phyloP scores from a whole-genome alignment of 2,888 invertebrate genomes.

The Heteropelma amictum region DNA sequence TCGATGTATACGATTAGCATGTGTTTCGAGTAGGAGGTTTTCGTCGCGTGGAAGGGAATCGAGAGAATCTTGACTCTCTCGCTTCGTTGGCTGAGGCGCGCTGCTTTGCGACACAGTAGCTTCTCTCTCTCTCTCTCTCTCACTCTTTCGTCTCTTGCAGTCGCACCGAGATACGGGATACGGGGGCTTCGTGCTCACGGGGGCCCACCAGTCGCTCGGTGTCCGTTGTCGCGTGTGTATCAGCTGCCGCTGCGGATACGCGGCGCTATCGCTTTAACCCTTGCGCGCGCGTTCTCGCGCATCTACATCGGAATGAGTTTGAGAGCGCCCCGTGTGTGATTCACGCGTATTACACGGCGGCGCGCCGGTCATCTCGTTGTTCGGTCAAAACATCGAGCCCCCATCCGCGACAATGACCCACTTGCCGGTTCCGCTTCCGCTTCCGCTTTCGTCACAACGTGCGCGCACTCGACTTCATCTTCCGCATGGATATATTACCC shows the following conservation, averaged over 20 bases:
- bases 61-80: conserved; percentile 18
- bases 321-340: neutral
- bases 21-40: conserved; percentile 22
- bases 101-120: neutral
- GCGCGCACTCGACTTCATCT: conserved; percentile 35
- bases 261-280: too few species aligned
- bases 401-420: conserved; percentile 70
- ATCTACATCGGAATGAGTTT: neutral
- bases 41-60: conserved; percentile 32
- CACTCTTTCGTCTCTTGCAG: conserved; percentile 19
- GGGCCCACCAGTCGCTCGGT: conserved; percentile 60
- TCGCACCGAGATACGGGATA: conserved; percentile 8
- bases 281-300: too few species aligned
- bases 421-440: conserved; percentile 65
- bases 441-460: conserved; percentile 36
- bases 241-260: too few species aligned
- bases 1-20: neutral
- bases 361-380: neutral
- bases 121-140: neutral
- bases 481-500: conserved; percentile 25
- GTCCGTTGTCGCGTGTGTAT: conserved; percentile 61
- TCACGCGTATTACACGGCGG: neutral
- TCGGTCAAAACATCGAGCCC: neutral
- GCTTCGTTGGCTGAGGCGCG: neutral
- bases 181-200: conserved; percentile 54